Base-by-base conservation (phyloP, 37 sponge, comb jelly and placozoan genomes). In the Chondrilla cf. caribensis region DNA sequence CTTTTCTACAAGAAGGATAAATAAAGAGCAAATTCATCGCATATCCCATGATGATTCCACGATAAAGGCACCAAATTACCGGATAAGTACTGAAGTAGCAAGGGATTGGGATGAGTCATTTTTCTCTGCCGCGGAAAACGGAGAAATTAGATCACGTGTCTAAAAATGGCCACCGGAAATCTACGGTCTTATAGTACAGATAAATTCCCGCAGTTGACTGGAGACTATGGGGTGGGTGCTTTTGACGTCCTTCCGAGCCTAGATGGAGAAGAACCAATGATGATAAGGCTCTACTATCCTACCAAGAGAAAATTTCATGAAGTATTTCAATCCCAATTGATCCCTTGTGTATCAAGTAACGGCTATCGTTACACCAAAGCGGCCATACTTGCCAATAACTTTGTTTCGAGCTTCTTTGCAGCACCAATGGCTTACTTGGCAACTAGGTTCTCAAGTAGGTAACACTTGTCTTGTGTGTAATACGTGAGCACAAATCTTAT, bases 251-350 rank as follows among this genome's bases (percentile, higher is more conserved):
- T 70, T 70, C 37, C 21, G 5, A 31, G 39, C 39, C 8, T 29
- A 8, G 79, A 44, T 44, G 81, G 60, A 0, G 54, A 41, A 0
- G 76, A 77, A 14, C 57, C 77, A 19, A 43, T 88, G 33, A 80
- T 93, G 62, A 70, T 89, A 3, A 58, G 87, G 9, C 79, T 89
- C 65, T 89, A 70, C 83, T 93, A 93, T 65, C 90, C 90, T 22
- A 81, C 86, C 28, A 54, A 38, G 7, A 51, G 58, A 2, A n/a
- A 22, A 26, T 51, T 58, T 24, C 83, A 54, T 24, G 44, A 51
- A 35, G 32, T 31, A 3, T 21, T 29, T 24, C 17, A 40, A 17
- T 67, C 81, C 62, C 40, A 68, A 25, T 80, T 77, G 14, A 36
- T 79, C 2, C 51, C 11, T 14, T 11, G 9, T 47, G 6, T 11